Percentiles rank a stretch among this genome's conserved stretches.
phyloP scores from a whole-genome alignment of 2,797 vertebrate species.

The Epinephelus awoara region DNA sequence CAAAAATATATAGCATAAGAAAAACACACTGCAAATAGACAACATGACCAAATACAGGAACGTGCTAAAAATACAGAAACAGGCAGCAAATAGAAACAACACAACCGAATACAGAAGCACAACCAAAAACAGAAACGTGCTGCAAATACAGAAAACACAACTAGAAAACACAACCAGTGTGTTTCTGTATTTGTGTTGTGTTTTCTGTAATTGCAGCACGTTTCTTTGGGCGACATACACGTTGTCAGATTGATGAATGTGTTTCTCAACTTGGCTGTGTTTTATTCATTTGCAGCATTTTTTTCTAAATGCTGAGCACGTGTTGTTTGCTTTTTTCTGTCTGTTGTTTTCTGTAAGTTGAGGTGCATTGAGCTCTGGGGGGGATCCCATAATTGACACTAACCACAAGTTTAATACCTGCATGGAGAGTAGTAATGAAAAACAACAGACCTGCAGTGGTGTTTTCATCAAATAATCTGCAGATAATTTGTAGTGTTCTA shows the following conservation, averaged over 20 bases:
- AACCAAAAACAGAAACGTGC: neutral
- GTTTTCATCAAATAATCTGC: conserved; percentile 31
- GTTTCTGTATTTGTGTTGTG: neutral
- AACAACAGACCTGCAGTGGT: conserved; percentile 2
- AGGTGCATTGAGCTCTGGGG: neutral
- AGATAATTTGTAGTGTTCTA: conserved; percentile 40
- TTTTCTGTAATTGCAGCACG: neutral
- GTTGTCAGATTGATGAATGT: neutral
- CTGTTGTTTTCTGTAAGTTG: conserved; percentile 8
- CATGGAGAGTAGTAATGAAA: neutral
- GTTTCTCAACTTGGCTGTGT: neutral
- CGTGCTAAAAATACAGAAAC: neutral
- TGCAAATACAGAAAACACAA: neutral
- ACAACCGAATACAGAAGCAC: neutral
- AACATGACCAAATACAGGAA: neutral
- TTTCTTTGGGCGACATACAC: neutral
- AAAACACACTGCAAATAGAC: neutral
- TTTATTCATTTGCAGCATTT: conserved; percentile 9
- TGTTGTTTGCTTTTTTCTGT: conserved; percentile 14
- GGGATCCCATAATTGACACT: neutral
- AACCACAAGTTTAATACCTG: conserved; percentile 32
- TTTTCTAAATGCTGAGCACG: neutral
- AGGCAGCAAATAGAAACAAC: neutral
- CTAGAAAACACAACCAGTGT: neutral
- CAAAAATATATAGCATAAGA: neutral